Evolutionary conservation across 2,113 vertebrate species (phyloP).

Genomic region (Nannospalax galili): DNA sequence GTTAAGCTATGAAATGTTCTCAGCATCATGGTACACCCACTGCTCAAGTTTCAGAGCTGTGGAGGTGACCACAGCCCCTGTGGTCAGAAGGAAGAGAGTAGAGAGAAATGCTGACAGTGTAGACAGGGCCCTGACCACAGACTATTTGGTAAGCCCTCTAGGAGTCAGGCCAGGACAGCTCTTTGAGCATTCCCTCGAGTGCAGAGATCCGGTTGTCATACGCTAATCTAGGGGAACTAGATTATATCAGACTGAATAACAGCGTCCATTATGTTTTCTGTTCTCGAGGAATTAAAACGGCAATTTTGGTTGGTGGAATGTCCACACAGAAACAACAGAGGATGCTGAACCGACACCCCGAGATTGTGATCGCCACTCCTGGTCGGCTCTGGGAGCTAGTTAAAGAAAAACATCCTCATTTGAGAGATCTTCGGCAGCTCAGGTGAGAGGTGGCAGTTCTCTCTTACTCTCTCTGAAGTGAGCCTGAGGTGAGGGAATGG

Average conservation of each 20-base stretch:
- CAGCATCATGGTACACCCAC: neutral
- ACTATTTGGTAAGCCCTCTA: neutral
- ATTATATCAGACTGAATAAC: neutral
- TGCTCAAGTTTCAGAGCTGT: neutral
- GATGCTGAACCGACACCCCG: slow-evolving; percentile 92
- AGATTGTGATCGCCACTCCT: slow-evolving; percentile 96
- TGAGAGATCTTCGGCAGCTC: slow-evolving; percentile 91
- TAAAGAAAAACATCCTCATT: slow-evolving; percentile 93
- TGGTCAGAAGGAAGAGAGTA: neutral
- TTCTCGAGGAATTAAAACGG: slow-evolving; percentile 92
- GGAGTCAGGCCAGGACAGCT: neutral
- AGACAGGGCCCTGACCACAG: neutral
- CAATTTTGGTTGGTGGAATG: slow-evolving; percentile 96
- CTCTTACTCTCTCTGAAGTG: neutral
- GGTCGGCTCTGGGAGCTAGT: slow-evolving; percentile 97
- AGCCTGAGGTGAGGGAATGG: neutral
- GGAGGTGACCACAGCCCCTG: neutral
- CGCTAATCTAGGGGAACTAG: neutral
- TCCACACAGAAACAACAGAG: slow-evolving; percentile 94
- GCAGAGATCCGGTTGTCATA: neutral
- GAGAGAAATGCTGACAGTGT: neutral
- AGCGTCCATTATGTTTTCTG: neutral
- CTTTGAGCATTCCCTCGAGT: neutral
- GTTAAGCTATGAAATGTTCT: too few species aligned
- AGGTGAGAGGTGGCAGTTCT: slow-evolving; percentile 83